Percentiles rank a stretch among this genome's conserved stretches.
These are phyloP conservation scores for Diacarnus erythraeanus DNA, from an alignment of 37 sponge, comb jelly and placozoan genomes.

Conservation along the genomic window DNA sequence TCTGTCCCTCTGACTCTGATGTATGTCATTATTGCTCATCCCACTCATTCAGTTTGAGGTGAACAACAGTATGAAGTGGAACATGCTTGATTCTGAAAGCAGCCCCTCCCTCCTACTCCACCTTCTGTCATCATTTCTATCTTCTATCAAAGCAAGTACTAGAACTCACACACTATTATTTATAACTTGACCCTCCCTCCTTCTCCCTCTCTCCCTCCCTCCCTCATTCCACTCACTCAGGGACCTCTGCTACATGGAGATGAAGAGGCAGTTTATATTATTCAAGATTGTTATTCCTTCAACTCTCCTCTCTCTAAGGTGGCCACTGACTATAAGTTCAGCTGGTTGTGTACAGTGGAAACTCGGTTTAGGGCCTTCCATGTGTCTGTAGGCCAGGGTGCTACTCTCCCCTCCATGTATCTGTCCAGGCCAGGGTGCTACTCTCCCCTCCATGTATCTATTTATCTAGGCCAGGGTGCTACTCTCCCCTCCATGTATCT, in stretches of 20 bases:
- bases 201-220: neutral
- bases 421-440: too few species aligned
- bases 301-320: too few species aligned
- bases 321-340: too few species aligned
- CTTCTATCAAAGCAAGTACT: slow-evolving; percentile 6
- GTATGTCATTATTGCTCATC: too few species aligned
- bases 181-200: neutral
- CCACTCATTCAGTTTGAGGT: slow-evolving; percentile 10
- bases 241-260: neutral
- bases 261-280: neutral
- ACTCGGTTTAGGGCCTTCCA: too few species aligned
- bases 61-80: slow-evolving; percentile 14
- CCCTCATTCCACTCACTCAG: neutral
- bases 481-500: too few species aligned
- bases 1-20: too few species aligned
- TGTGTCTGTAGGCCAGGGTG: too few species aligned
- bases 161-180: too few species aligned
- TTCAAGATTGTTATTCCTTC: neutral
- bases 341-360: too few species aligned
- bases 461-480: too few species aligned
- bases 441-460: too few species aligned
- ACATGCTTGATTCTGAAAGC: neutral
- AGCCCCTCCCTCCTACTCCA: neutral
- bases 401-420: neutral
- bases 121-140: slow-evolving; percentile 5